Percentiles rank a stretch among this genome's conserved stretches.
These are phyloP conservation scores for Lepidurus packardi DNA, from an alignment of 1,140 invertebrate species.

Conservation along the genomic window DNA sequence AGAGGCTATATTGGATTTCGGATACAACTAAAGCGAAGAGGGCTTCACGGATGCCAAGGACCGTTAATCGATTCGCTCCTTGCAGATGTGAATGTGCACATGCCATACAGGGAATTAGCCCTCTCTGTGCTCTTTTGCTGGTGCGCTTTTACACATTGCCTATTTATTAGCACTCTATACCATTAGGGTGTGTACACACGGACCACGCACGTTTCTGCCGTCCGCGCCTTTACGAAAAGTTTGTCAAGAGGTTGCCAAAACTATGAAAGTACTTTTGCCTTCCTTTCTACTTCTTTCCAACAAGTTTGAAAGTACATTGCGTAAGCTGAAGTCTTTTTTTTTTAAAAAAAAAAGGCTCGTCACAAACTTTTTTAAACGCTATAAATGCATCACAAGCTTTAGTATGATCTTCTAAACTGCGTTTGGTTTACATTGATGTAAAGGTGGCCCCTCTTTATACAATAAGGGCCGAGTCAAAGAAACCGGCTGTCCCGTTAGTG, in stretches of 20 bases:
- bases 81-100: slow-evolving; percentile 33
- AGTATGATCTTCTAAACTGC: no score
- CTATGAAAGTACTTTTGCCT: no score
- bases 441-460: no score
- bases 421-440: no score
- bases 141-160: neutral
- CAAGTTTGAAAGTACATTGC: no score
- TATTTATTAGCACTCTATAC: neutral
- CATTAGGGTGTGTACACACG: neutral
- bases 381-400: no score
- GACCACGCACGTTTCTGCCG: neutral
- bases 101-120: slow-evolving; percentile 1
- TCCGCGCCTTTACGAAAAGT: neutral
- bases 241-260: neutral
- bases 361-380: no score
- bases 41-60: slow-evolving; percentile 34
- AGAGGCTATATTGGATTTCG: neutral
- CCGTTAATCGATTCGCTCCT: slow-evolving; percentile 35
- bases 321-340: no score
- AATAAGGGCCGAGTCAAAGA: no score
- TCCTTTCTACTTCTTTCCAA: no score
- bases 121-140: slow-evolving; percentile 15
- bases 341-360: no score
- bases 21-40: neutral
- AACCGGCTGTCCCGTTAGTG: no score